Percentiles rank a stretch among this genome's conserved stretches.
Conservation (phyloP, 53 echinoderm and acorn worm species). For the Paracentrotus lividus region DNA sequence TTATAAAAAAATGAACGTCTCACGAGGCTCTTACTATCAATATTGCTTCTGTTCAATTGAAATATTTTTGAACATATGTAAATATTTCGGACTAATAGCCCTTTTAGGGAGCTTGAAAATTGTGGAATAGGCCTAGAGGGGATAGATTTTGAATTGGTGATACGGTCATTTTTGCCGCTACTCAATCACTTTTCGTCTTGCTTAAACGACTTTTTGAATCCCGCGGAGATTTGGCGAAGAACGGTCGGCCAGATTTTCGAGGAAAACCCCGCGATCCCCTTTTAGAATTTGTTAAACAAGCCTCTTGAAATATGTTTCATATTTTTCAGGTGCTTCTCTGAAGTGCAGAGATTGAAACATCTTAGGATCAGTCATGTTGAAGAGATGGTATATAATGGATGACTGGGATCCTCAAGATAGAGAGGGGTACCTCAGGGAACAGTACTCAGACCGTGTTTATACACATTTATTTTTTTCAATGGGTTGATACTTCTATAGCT, state of each 20-base stretch:
- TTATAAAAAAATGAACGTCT: slow-evolving; percentile 5
- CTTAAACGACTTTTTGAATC: slow-evolving; percentile 1
- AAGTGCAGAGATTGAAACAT: slow-evolving; percentile 52
- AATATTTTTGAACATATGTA: slow-evolving; percentile 51
- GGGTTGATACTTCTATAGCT: background rate
- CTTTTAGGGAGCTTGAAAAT: background rate
- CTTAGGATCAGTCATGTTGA: slow-evolving; percentile 50
- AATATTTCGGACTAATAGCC: slow-evolving; percentile 46
- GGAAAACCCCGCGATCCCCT: slow-evolving; percentile 5
- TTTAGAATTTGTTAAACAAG: slow-evolving; percentile 43
- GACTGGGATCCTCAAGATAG: background rate
- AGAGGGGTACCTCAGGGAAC: slow-evolving; percentile 29
- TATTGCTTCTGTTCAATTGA: slow-evolving; percentile 48
- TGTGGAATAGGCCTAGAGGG: background rate
- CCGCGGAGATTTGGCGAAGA: slow-evolving; percentile 24
- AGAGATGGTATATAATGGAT: slow-evolving; percentile 18
- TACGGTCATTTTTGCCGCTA: slow-evolving; percentile 24
- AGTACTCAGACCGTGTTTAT: background rate
- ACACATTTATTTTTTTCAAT: background rate
- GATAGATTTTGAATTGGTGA: slow-evolving; percentile 22
- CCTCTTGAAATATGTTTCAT: slow-evolving; percentile 51
- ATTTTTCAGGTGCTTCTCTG: slow-evolving; percentile 29
- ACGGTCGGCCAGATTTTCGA: background rate
- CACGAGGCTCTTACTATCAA: slow-evolving; percentile 29
- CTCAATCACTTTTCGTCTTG: slow-evolving; percentile 53